Evolutionary conservation across 1,140 invertebrate genomes (phyloP).

Genomic region (Panulirus ornatus): DNA sequence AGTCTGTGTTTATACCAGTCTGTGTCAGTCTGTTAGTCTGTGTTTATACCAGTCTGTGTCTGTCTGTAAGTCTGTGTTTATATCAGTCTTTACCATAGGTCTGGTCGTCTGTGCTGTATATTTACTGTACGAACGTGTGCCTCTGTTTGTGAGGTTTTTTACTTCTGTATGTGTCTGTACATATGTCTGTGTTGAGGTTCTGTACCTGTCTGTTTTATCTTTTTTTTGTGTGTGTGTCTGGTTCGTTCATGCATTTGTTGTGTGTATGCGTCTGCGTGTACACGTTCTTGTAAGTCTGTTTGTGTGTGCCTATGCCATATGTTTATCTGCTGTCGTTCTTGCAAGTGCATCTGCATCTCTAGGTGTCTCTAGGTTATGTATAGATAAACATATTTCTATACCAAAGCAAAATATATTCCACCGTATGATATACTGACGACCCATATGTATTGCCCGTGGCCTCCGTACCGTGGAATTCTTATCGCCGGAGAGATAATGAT

Average conservation of each 20-base stretch:
- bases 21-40: conserved; percentile 10
- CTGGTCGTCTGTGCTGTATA: not conserved
- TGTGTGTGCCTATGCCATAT: not conserved
- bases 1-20: not conserved
- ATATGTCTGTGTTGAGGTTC: not conserved
- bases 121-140: not conserved
- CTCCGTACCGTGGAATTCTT: too few relatives aligned
- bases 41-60: too few relatives aligned
- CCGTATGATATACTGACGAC: too few relatives aligned
- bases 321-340: not conserved
- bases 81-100: not conserved
- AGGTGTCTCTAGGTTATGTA: not conserved
- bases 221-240: not conserved
- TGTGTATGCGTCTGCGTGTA: too few relatives aligned
- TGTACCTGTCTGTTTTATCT: not conserved
- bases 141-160: not conserved
- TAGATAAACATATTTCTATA: too few relatives aligned
- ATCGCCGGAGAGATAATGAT: too few relatives aligned
- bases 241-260: too few relatives aligned
- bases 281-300: too few relatives aligned
- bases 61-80: not conserved
- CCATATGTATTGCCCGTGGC: too few relatives aligned
- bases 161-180: not conserved
- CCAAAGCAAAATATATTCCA: too few relatives aligned
- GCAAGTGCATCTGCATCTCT: too few relatives aligned